phyloP scores from a whole-genome alignment of 37 sponge, comb jelly and placozoan species.

The Geodia barretti region DNA sequence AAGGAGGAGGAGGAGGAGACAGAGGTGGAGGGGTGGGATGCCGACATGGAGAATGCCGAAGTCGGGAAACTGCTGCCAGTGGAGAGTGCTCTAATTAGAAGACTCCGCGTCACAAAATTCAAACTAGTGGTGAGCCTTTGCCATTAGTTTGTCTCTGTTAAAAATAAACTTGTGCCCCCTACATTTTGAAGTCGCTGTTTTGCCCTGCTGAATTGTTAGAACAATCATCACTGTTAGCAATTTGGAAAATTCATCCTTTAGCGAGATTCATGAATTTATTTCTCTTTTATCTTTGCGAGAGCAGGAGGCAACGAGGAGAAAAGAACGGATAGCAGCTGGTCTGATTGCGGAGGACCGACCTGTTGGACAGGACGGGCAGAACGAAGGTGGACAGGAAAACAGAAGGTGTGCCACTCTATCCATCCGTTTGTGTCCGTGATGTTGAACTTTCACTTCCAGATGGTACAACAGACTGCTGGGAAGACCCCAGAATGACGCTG shows the following conservation, averaged over 20 bases:
- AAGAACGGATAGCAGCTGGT: background rate
- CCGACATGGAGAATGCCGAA: background rate
- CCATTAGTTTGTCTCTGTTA: too few relatives aligned
- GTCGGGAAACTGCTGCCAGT: background rate
- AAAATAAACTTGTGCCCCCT: background rate
- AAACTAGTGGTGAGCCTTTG: background rate
- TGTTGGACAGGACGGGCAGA: too few relatives aligned
- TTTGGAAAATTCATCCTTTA: too few relatives aligned
- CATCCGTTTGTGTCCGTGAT: background rate
- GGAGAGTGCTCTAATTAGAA: background rate
- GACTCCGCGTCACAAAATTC: background rate
- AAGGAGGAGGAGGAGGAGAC: background rate
- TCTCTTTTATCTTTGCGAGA: background rate
- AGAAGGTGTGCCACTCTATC: background rate
- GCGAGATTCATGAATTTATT: too few relatives aligned
- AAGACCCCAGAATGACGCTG: constrained; percentile 44
- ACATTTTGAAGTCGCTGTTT: too few relatives aligned
- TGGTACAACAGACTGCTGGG: constrained; percentile 45
- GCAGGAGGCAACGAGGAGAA: background rate
- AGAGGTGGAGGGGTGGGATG: constrained; percentile 26
- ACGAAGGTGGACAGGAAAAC: background rate
- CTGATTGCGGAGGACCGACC: background rate
- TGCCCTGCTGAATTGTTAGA: too few relatives aligned
- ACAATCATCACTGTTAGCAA: too few relatives aligned
- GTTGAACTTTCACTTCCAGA: background rate